Base-by-base conservation (phyloP, 1,140 invertebrate genomes). In the Megathymus violae region DNA sequence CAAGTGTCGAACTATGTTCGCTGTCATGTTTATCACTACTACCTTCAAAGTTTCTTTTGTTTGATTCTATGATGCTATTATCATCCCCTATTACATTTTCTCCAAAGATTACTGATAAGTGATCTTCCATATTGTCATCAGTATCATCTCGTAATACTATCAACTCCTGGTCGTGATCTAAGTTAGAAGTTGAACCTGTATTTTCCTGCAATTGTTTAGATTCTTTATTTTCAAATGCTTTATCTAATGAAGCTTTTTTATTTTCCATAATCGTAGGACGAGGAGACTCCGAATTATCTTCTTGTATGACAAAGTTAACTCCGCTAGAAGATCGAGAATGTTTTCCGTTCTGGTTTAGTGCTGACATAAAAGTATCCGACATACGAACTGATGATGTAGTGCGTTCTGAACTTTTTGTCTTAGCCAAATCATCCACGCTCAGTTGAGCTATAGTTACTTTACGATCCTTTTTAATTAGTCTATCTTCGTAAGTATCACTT, bases 391-490 rank as follows among this genome's bases (percentile, higher is more conserved):
- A 1, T 14, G 22, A 13, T 17, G 11, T 13, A 14, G 10, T 13
- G 0, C 14, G n/a, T 14, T 14, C 44, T 17, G 16, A 44, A 19
- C 15, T 44, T 27, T 25, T 47, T 17, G 19, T 9, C 11, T 27
- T 13, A 47, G 4, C 11, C 1, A 6, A 14, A 6, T 13, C n/a
- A 6, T 58, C 31, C 14, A 14, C 31, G 2, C 22, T 11, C 27
- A 16, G 0, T 6, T 48, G 4, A 14, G 11, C 46, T 9, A 67
- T 67, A 0, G 25, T 62, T 43, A 67, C 65, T 51, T 43, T 62
- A 17, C 59, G 65, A n/a, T 19, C 59, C 58, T 2, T 22, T 65
- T 65, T 60, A 22, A 31, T 10, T 19, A 10, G 5, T 22, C 54
- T 56, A 0, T 50, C 54, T 48, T 62, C 36, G n/a, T 40, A 6